A percentile compares a stretch with the other conserved stretches of the same genome.
phyloP scores from a whole-genome alignment of 2,797 vertebrate genomes.

The Myotis myotis region DNA sequence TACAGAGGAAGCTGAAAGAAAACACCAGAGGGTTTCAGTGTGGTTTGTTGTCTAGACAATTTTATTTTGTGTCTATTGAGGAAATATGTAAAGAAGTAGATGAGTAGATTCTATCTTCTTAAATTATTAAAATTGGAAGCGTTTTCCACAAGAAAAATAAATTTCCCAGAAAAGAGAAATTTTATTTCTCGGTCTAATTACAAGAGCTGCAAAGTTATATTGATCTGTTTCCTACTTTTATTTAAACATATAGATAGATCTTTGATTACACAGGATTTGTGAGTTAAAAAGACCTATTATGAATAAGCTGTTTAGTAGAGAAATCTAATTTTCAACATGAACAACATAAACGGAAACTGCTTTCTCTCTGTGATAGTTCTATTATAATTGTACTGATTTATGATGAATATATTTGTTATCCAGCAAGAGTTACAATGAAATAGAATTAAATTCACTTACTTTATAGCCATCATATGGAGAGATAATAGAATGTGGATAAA shows the following conservation, averaged over 20 bases:
- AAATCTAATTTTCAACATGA: conserved; percentile 42
- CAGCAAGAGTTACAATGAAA: conserved; percentile 4
- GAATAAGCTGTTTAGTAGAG: conserved; percentile 21
- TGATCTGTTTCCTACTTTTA: conserved; percentile 18
- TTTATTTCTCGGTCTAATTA: conserved; percentile 27
- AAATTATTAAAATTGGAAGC: neutral
- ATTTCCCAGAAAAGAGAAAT: neutral
- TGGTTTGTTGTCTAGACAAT: neutral
- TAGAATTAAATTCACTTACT: conserved; percentile 33
- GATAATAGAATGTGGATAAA: neutral
- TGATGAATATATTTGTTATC: conserved; percentile 34
- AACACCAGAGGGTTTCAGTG: neutral
- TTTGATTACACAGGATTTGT: conserved; percentile 30
- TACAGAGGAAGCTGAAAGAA: neutral
- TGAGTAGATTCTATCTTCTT: conserved; percentile 5
- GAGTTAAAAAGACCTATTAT: conserved; percentile 33
- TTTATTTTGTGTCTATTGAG: conserved; percentile 36
- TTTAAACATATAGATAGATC: neutral
- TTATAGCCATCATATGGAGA: neutral
- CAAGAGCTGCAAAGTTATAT: neutral
- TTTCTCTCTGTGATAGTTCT: conserved; percentile 28
- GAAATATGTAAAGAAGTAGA: neutral
- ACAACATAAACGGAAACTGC: conserved; percentile 3
- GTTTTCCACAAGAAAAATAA: conserved; percentile 29
- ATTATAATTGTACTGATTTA: conserved; percentile 50